Percentiles rank a stretch among this genome's conserved stretches.
Evolutionary conservation across 2,113 vertebrate genomes (phyloP).

Genomic region (Galeopterus variegatus): DNA sequence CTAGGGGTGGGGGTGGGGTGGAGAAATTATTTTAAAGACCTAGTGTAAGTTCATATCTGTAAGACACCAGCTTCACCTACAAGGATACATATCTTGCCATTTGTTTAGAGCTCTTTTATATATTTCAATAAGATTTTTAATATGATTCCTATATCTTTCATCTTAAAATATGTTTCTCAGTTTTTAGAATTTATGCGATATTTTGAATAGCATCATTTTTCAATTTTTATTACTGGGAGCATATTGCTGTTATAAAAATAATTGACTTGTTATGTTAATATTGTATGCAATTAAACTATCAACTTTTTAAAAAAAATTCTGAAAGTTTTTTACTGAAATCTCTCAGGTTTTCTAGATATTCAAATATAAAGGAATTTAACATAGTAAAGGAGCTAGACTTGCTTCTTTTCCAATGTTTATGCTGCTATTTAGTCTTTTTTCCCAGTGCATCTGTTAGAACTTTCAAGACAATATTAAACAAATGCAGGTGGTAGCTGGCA

Average conservation of each 20-base stretch:
- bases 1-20: background rate
- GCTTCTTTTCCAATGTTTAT: background rate
- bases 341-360: background rate
- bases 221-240: background rate
- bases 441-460: background rate
- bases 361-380: background rate
- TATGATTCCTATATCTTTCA: background rate
- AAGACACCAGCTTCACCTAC: background rate
- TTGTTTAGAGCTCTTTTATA: background rate
- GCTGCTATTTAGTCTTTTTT: background rate
- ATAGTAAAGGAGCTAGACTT: background rate
- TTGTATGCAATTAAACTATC: background rate
- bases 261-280: background rate
- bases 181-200: background rate
- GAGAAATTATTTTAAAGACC: conserved; percentile 4
- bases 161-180: background rate
- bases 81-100: background rate
- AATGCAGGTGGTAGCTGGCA: background rate
- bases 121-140: background rate
- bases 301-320: background rate
- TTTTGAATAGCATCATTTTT: background rate
- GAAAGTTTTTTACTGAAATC: background rate
- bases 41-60: background rate
- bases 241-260: background rate
- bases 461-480: background rate